These are phyloP conservation scores for Eumaeus atala DNA, from an alignment of 1,140 invertebrate species.

Conservation along the genomic window DNA sequence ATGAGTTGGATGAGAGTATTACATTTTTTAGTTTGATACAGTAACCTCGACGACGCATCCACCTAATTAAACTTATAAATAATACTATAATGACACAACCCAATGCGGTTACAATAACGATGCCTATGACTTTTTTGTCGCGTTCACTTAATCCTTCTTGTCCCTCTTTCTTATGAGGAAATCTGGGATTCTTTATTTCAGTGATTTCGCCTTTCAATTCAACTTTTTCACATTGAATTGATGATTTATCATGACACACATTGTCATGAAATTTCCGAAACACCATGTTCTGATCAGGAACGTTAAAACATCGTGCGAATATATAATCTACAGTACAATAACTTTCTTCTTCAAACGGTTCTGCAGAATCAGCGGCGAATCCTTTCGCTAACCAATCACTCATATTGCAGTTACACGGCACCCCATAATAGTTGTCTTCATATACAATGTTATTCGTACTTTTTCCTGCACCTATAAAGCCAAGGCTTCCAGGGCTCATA, in stretches of 20 bases:
- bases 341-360: slow-evolving; percentile 74
- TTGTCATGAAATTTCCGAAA: slow-evolving; percentile 78
- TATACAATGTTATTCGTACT: slow-evolving; percentile 69
- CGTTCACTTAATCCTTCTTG: slow-evolving; percentile 38
- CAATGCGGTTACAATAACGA: slow-evolving; percentile 51
- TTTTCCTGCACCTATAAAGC: slow-evolving; percentile 71
- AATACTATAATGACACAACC: slow-evolving; percentile 51
- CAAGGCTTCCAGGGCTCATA: slow-evolving; percentile 69
- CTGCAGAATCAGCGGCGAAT: slow-evolving; percentile 50
- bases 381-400: slow-evolving; percentile 73
- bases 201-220: slow-evolving; percentile 46
- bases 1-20: slow-evolving; percentile 43
- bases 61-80: slow-evolving; percentile 54
- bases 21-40: slow-evolving; percentile 52
- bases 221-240: slow-evolving; percentile 68
- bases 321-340: slow-evolving; percentile 77
- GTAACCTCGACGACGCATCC: slow-evolving; percentile 48
- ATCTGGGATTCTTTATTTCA: slow-evolving; percentile 63
- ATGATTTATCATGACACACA: slow-evolving; percentile 73
- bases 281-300: slow-evolving; percentile 76
- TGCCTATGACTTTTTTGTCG: slow-evolving; percentile 59
- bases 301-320: slow-evolving; percentile 78
- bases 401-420: slow-evolving; percentile 78
- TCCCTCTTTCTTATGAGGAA: slow-evolving; percentile 55
- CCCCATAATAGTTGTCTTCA: slow-evolving; percentile 77